Base-by-base conservation (phyloP, 2,888 invertebrate genomes). In the Kuschelorhynchus macadamiae region DNA sequence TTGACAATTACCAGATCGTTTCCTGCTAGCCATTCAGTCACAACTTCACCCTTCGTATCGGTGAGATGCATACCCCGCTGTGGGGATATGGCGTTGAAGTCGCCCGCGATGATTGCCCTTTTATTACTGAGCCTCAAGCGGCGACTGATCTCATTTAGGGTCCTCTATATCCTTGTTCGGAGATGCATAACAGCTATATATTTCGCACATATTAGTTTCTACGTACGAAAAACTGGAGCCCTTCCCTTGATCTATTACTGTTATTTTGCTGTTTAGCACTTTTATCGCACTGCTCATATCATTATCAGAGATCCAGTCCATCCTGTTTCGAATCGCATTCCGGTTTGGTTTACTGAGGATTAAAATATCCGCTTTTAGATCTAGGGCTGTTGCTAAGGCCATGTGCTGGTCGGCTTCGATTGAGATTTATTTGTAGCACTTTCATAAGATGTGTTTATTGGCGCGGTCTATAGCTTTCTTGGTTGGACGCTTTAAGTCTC, bases 241-340 rank as follows among this genome's bases (percentile, higher is more conserved):
- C 3, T 36, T 4, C 11, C 36, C 36, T 11, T 36, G 36, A 7
- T 11, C 11, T 36, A 7, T 36, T 3, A 36, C 12, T 36, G 36
- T 36, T n/a, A 36, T 11, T 11, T 3, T 11, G 3, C n/a, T 36
- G 11, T 36, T 11, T 36, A 59, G 12, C 1, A 71, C 41, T 60
- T 71, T 64, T 11, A 71, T 71, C 9, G 59, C 64, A 5, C 63
- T 56, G 47, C 67, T 63, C 8, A 70, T 11, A 5, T 55, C 44
- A 2, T 67, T 49, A 33, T 70, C 61, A 9, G 32, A 56, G 0
- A 67, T 36, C 61, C 68, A 72, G 52, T 71, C 70, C n/a, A 55
- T 68, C 8, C 70, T 50, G 20, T 16, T 33, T 33, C 52, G 50
- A 7, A 60, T 8, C 5, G 59, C 59, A 17, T 57, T 70, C 1